These are phyloP conservation scores for Hoplodrina blanda DNA, from an alignment of 2,888 invertebrate genomes.

Conservation along the genomic window DNA sequence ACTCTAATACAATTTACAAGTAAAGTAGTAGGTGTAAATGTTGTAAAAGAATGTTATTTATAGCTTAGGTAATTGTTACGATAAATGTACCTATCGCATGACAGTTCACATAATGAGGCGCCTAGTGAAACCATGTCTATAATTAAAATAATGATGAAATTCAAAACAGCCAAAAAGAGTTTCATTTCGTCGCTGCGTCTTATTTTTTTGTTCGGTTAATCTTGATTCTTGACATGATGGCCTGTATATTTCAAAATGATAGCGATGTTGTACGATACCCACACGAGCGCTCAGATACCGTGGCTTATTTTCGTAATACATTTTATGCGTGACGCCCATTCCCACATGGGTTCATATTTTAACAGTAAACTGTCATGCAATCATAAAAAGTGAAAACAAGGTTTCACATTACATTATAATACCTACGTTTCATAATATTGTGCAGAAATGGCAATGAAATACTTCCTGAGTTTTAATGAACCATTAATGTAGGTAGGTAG, in stretches of 20 bases:
- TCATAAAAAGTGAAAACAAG: constrained; percentile 85
- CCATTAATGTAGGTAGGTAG: constrained; percentile 14
- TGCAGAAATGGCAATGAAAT: constrained; percentile 47
- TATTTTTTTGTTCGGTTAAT: constrained; percentile 15
- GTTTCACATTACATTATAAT: constrained; percentile 75
- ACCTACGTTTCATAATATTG: constrained; percentile 60
- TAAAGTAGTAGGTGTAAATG: too few relatives aligned
- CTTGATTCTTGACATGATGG: constrained; percentile 40
- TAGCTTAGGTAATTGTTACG: too few relatives aligned
- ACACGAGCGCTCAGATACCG: constrained; percentile 28
- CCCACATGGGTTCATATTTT: constrained; percentile 72
- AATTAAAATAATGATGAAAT: not conserved
- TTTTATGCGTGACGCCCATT: constrained; percentile 73
- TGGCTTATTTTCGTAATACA: constrained; percentile 57
- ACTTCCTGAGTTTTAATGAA: constrained; percentile 48
- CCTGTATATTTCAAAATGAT: constrained; percentile 39
- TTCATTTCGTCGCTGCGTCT: constrained; percentile 4
- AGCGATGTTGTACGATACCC: constrained; percentile 25
- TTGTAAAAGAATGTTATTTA: too few relatives aligned
- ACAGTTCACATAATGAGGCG: not conserved
- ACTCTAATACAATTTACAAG: too few relatives aligned
- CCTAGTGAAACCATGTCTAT: not conserved
- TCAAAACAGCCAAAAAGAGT: not conserved
- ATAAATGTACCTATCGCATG: not conserved
- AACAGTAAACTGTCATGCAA: constrained; percentile 83